Percentiles rank a stretch among this genome's conserved stretches.
phyloP scores from a whole-genome alignment of 2,113 vertebrate genomes.

The Limnothrissa miodon region DNA sequence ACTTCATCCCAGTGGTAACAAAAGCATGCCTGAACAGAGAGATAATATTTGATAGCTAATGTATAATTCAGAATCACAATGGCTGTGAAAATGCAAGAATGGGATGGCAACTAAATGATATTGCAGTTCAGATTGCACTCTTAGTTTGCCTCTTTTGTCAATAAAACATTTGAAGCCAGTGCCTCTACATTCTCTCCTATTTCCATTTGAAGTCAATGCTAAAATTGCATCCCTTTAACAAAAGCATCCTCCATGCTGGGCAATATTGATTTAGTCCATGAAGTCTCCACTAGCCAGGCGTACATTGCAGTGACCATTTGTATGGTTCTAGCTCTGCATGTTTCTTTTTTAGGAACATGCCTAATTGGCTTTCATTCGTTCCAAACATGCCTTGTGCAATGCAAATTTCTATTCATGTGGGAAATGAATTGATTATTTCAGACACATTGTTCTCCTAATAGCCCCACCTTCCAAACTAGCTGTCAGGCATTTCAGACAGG shows the following conservation, averaged over 20 bases:
- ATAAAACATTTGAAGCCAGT: background rate
- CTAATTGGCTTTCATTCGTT: background rate
- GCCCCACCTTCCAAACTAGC: background rate
- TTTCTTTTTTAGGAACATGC: background rate
- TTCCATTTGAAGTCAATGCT: background rate
- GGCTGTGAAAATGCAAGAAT: background rate
- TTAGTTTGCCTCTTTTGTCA: background rate
- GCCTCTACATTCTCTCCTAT: background rate
- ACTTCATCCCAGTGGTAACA: background rate
- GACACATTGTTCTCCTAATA: background rate
- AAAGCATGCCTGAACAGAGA: background rate
- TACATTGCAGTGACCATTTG: background rate
- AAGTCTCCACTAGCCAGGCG: background rate
- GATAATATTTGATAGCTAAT: background rate
- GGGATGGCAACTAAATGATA: background rate
- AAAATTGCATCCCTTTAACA: background rate
- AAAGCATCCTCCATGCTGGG: background rate
- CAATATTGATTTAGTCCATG: background rate
- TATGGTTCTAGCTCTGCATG: background rate
- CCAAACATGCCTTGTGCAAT: background rate
- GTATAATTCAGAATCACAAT: background rate
- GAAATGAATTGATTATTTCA: conserved; percentile 6
- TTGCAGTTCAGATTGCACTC: background rate
- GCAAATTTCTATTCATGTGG: background rate
- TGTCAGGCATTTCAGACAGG: background rate